Evolutionary conservation across 2,888 invertebrate species (phyloP), one percentile per base, ranked within the genome.

Genomic region (Azorinus chamasolen): DNA sequence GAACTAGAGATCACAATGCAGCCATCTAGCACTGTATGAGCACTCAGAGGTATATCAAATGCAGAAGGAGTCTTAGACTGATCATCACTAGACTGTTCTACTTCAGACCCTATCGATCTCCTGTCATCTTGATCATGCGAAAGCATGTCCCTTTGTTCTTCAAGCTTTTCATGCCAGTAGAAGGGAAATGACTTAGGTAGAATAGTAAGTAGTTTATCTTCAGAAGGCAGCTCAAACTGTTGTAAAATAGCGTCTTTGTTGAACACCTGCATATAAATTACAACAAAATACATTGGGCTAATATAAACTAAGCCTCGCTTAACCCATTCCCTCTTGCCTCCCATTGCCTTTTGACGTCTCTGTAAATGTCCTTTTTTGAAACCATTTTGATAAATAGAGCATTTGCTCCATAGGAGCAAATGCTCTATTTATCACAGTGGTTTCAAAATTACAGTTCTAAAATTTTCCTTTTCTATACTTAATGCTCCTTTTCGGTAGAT

Each of bases 1-100:
- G 91, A 92, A 90, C 94, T 94, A 20, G 95, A 95, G 51, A 95
- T 94, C 79, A 95, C 91, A 65, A 95, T 91, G 91, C 95, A 95
- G 2, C 92, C 92, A 80, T 92, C 89, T 18, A 91, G 81, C 12
- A 91, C 92, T 6, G 91, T 91, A 70, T 90, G 90, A 18, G 86
- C 78, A 24, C 84, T 83, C 45, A 92, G 70, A 5, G 85, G 86
- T 22, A 91, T 87, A 32, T 81, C 83, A 41, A 84, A 64, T 22
- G 86, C 80, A 37, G 74, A 79, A n/a, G 81, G 59, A 46, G 46
- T 50, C 73, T 72, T 57, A 45, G 75, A 32, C 27, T 43, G 41
- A 55, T 54, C 22, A 32, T 54, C 32, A 61, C 46, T 43, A 65
- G 51, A 12, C 63, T 64, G 25, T 57, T 76, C 53, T 62, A 63